Conservation (phyloP, 2,888 invertebrate species). For the Archaeoteleia sp. region DNA sequence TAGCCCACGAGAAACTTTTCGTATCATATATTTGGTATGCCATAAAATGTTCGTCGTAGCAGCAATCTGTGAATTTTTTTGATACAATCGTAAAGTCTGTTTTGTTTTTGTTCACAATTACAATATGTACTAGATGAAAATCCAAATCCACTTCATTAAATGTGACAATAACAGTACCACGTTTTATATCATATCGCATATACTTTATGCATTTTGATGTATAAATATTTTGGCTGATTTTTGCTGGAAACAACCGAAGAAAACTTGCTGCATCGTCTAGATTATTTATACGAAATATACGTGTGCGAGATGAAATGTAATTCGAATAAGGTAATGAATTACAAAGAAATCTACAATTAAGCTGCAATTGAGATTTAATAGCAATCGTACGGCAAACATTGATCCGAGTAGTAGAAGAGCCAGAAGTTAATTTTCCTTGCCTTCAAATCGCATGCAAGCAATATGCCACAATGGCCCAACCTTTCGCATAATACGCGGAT, state of each 20-base stretch:
- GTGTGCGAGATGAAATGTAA: neutral
- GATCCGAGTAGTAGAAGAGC: neutral
- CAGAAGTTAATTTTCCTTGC: neutral
- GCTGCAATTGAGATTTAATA: neutral
- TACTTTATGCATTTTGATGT: neutral
- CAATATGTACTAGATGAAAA: neutral
- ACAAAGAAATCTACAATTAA: neutral
- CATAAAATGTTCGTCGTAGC: neutral
- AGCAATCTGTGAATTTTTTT: neutral
- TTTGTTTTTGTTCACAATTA: neutral
- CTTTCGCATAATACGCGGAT: neutral
- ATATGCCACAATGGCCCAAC: neutral
- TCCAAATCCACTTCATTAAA: neutral
- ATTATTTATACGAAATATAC: neutral
- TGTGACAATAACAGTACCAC: neutral
- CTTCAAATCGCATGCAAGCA: neutral
- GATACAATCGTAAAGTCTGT: neutral
- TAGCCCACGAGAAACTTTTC: neutral
- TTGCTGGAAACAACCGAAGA: neutral
- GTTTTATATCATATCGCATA: neutral
- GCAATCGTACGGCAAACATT: neutral
- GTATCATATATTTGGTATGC: neutral
- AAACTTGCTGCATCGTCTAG: neutral
- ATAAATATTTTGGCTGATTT: neutral
- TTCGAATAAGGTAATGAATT: neutral